Base-by-base conservation (phyloP, 1,140 invertebrate genomes). In the Pseudachorutes palmiensis region DNA sequence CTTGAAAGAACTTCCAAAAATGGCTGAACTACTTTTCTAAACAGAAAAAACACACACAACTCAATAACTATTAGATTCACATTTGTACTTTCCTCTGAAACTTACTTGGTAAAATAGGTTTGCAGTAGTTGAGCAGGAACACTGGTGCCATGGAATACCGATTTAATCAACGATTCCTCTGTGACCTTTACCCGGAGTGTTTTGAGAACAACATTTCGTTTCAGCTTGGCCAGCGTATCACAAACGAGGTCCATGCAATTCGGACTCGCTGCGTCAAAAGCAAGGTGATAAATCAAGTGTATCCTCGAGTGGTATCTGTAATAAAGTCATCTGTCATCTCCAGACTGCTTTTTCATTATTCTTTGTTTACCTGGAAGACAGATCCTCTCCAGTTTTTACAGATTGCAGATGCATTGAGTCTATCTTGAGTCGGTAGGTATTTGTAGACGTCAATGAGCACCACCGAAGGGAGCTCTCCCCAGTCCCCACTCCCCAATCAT, bases 331-430 rank as follows among this genome's bases (percentile, higher is more conserved):
- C 48, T 3, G 31, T 24, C 24, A 65, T 22, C 14, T 29, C 22
- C 9, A 2, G 33, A n/a, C 14, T 41, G 45, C 9, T 66, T 26
- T 29, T 9, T 26, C 19, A 55, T 33, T 22, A 28, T n/a, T 33
- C 31, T 26, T 5, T 48, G 36, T 58, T 66, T 31, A 68, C 65
- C 67, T 70, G 69, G 45, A 70, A 70, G 2, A 61, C 66, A 5
- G 69, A 31, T 31, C 33, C 58, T 70, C 69, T 61, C 69, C 69
- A 70, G 41, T 70, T 70, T 24, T 32, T 28, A 45, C 69, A 70
- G 19, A 55, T 33, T 22, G 49, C 9, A 22, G 69, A 67, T 9
- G 69, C 69, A 14, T 14, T 57, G 3, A 70, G 58, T 28, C 63
- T n/a, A 48, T 70, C 69, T 65, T 67, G 30, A 2, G n/a, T 26